A percentile compares a stretch with the other conserved stretches of the same genome.
These are phyloP conservation scores for Rhinatrema bivittatum DNA, from an alignment of 2,797 vertebrate species.

Conservation along the genomic window DNA sequence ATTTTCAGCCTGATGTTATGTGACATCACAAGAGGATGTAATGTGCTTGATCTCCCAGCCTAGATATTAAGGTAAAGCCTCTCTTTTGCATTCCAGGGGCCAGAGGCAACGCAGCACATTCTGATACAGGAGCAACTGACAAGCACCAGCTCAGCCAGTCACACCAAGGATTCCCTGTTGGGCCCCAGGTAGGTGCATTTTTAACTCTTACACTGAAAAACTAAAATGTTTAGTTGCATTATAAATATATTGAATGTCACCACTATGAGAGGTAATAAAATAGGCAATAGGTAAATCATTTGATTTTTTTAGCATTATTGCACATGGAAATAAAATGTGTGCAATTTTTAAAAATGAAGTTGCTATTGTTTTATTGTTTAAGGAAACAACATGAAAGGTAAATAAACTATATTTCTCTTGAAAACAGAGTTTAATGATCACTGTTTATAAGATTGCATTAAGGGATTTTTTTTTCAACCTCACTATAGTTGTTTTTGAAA, in stretches of 20 bases:
- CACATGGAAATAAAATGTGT: too few relatives aligned
- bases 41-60: conserved; percentile 25
- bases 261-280: too few relatives aligned
- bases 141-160: conserved; percentile 78
- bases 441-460: conserved; percentile 30
- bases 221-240: too few relatives aligned
- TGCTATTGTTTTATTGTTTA: too few relatives aligned
- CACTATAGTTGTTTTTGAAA: conserved; percentile 33
- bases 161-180: conserved; percentile 80
- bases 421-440: not conserved
- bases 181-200: conserved; percentile 80
- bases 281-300: too few relatives aligned
- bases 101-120: conserved; percentile 75
- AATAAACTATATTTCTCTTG: not conserved
- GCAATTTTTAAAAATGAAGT: too few relatives aligned
- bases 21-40: conserved; percentile 50
- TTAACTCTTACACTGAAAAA: too few relatives aligned
- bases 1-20: conserved; percentile 52
- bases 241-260: too few relatives aligned
- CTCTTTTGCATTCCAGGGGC: conserved; percentile 69
- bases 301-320: too few relatives aligned
- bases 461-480: conserved; percentile 36
- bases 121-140: conserved; percentile 78
- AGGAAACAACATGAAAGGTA: conserved; percentile 1
- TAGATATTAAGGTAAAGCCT: conserved; percentile 45